Percentiles rank a stretch among this genome's conserved stretches.
phyloP scores from a whole-genome alignment of 2,888 invertebrate species.

The Nebria brevicollis region DNA sequence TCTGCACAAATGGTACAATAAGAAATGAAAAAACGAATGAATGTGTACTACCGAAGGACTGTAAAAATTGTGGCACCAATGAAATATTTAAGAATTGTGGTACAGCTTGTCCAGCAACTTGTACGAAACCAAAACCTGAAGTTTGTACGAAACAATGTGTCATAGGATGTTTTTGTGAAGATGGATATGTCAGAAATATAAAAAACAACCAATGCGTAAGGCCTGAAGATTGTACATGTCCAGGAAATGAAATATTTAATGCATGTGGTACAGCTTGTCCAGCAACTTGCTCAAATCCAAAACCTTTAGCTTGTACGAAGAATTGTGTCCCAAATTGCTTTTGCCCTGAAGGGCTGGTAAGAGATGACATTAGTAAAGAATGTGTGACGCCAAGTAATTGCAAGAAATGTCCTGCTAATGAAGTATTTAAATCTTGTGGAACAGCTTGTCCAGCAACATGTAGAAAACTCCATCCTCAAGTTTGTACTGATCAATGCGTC shows the following conservation, averaged over 20 bases:
- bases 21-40: not conserved
- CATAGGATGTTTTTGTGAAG: slow-evolving; percentile 57
- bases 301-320: slow-evolving; percentile 52
- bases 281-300: slow-evolving; percentile 59
- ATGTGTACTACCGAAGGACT: not conserved
- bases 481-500: not conserved
- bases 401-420: slow-evolving; percentile 1
- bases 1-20: slow-evolving; percentile 2
- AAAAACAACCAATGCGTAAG: slow-evolving; percentile 12
- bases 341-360: slow-evolving; percentile 39
- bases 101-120: slow-evolving; percentile 54
- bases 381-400: not conserved
- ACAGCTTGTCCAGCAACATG: slow-evolving; percentile 16
- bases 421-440: slow-evolving; percentile 17
- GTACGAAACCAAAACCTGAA: slow-evolving; percentile 57
- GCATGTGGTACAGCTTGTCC: slow-evolving; percentile 61
- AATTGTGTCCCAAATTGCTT: slow-evolving; percentile 60
- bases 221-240: not conserved
- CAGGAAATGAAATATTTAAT: slow-evolving; percentile 4
- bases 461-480: not conserved
- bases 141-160: slow-evolving; percentile 57
- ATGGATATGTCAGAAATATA: slow-evolving; percentile 35
- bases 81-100: slow-evolving; percentile 25
- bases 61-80: not conserved
- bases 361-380: slow-evolving; percentile 26